Evolutionary conservation across 1,140 invertebrate genomes (phyloP).

Genomic region (Triops longicaudatus): DNA sequence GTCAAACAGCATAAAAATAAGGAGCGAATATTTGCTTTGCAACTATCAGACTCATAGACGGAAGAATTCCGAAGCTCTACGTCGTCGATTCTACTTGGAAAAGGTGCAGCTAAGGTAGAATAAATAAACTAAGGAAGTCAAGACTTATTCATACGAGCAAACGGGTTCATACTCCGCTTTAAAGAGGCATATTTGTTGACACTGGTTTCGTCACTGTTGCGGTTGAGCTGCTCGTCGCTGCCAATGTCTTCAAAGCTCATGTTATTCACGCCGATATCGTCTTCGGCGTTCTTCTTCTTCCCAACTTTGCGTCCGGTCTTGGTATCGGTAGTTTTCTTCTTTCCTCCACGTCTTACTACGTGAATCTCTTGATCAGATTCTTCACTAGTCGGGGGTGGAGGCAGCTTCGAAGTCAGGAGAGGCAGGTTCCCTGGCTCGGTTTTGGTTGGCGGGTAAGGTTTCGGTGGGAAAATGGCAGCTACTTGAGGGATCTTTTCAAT

Average conservation of each 20-base stretch:
- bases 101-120: background rate
- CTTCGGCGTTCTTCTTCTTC: slow-evolving; percentile 39
- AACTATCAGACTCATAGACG: too few relatives aligned
- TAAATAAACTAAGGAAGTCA: background rate
- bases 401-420: slow-evolving; percentile 20
- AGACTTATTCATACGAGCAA: slow-evolving; percentile 34
- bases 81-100: background rate
- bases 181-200: slow-evolving; percentile 54
- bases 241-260: slow-evolving; percentile 72
- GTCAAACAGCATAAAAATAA: background rate
- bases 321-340: slow-evolving; percentile 43
- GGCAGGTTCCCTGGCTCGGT: slow-evolving; percentile 33
- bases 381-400: slow-evolving; percentile 30
- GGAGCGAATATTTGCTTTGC: background rate
- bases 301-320: slow-evolving; percentile 43
- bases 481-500: slow-evolving; percentile 31
- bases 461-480: slow-evolving; percentile 34
- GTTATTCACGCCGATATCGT: slow-evolving; percentile 55
- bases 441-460: slow-evolving; percentile 34
- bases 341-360: slow-evolving; percentile 37
- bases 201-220: slow-evolving; percentile 42
- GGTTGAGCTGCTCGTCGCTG: slow-evolving; percentile 51
- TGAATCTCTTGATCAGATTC: slow-evolving; percentile 29
- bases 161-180: slow-evolving; percentile 57
- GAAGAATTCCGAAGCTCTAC: too few relatives aligned